Conservation (phyloP, 2,797 vertebrate species). For the Characodon lateralis region DNA sequence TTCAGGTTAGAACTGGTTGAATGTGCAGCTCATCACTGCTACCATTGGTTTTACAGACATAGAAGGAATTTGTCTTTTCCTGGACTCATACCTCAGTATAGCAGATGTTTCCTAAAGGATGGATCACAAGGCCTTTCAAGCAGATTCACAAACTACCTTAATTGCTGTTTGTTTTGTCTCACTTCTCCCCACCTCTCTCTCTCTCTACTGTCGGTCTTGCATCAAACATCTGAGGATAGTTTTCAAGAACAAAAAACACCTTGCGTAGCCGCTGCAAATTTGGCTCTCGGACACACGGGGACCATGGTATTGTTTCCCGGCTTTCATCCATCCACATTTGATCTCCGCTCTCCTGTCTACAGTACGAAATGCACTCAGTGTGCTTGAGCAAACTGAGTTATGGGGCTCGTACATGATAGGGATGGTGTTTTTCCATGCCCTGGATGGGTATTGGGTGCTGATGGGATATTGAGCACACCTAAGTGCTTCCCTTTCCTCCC, state of each 20-base stretch:
- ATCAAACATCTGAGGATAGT: conserved; percentile 77
- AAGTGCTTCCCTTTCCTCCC: conserved; percentile 81
- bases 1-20: conserved; percentile 29
- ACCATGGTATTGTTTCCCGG: conserved; percentile 69
- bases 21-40: conserved; percentile 31
- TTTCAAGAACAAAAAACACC: conserved; percentile 75
- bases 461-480: conserved; percentile 80
- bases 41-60: conserved; percentile 67
- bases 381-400: conserved; percentile 17
- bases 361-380: conserved; percentile 28
- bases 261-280: conserved; percentile 52
- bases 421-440: conserved; percentile 71
- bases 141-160: conserved; percentile 72
- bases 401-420: conserved; percentile 45
- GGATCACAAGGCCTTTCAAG: conserved; percentile 68
- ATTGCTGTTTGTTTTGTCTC: conserved; percentile 80
- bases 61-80: conserved; percentile 77
- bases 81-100: conserved; percentile 73
- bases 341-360: conserved; percentile 57
- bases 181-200: conserved; percentile 31
- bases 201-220: conserved; percentile 38
- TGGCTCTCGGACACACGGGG: conserved; percentile 58
- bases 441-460: conserved; percentile 72
- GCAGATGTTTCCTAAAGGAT: conserved; percentile 80
- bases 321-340: conserved; percentile 75